Evolutionary conservation across 2,888 invertebrate species (phyloP).

Genomic region (Drosophila birchii): DNA sequence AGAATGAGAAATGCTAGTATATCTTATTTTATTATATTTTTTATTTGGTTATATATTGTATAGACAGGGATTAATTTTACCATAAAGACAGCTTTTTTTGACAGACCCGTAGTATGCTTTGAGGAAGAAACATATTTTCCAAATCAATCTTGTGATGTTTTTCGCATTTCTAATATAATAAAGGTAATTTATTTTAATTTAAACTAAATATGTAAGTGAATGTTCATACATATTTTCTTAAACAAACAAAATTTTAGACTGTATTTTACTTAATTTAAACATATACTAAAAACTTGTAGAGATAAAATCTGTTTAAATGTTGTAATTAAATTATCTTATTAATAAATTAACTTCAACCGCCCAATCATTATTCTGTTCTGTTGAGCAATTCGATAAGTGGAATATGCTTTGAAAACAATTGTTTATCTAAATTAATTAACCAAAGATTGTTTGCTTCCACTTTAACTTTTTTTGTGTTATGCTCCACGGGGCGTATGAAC

Average conservation of each 20-base stretch:
- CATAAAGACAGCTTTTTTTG: neutral
- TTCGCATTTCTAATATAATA: too few species aligned
- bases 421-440: slow-evolving; percentile 71
- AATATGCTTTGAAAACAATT: slow-evolving; percentile 61
- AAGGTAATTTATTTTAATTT: too few species aligned
- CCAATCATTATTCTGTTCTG: neutral
- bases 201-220: too few species aligned
- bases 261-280: too few species aligned
- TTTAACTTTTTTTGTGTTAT: slow-evolving; percentile 23
- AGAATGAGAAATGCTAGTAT: neutral
- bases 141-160: too few species aligned
- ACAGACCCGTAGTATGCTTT: too few species aligned
- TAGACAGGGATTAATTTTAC: too few species aligned
- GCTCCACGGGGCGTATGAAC: slow-evolving; percentile 67
- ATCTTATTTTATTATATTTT: neutral
- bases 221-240: too few species aligned
- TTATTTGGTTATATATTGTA: neutral
- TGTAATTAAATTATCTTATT: neutral
- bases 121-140: too few species aligned
- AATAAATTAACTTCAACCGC: neutral
- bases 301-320: neutral
- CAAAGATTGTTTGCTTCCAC: slow-evolving; percentile 18
- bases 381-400: neutral
- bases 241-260: too few species aligned
- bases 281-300: too few species aligned